Evolutionary conservation across 2,888 invertebrate species (phyloP).

Genomic region (Alloplasta piceator): DNA sequence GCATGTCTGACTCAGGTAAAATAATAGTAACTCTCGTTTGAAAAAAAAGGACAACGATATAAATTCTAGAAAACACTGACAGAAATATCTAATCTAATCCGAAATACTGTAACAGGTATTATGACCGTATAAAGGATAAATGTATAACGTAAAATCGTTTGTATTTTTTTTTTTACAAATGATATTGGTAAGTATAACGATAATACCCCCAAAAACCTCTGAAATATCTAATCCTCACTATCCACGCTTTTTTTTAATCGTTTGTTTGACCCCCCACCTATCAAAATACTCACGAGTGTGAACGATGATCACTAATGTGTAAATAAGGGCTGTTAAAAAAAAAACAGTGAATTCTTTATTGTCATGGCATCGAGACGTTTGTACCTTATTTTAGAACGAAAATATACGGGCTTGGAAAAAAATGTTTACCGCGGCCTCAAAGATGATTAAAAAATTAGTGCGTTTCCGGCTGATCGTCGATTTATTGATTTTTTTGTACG

Average conservation of each 20-base stretch:
- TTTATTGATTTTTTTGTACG: too few species aligned
- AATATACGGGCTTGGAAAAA: too few species aligned
- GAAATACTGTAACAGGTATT: conserved; percentile 83
- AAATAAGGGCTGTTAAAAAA: too few species aligned
- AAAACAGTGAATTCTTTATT: too few species aligned
- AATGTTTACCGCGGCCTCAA: too few species aligned
- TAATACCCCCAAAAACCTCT: conserved; percentile 32
- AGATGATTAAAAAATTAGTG: too few species aligned
- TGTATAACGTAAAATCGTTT: conserved; percentile 58
- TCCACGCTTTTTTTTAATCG: not conserved
- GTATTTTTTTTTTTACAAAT: conserved; percentile 65
- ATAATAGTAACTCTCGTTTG: conserved; percentile 47
- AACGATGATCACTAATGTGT: conserved; percentile 46
- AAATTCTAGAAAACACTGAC: conserved; percentile 68
- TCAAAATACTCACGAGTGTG: conserved; percentile 44
- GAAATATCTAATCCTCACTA: not conserved
- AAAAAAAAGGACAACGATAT: conserved; percentile 57
- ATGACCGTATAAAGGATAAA: conserved; percentile 78
- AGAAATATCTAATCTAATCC: conserved; percentile 80
- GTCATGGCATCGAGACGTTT: too few species aligned
- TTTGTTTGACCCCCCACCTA: conserved; percentile 15
- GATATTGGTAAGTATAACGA: conserved; percentile 67
- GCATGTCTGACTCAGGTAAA: conserved; percentile 31
- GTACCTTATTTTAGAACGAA: too few species aligned
- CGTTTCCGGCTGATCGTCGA: too few species aligned